A percentile compares a stretch with the other conserved stretches of the same genome.
Conservation (phyloP, 2,797 vertebrate species). For the Parauchenoglanis ngamensis region DNA sequence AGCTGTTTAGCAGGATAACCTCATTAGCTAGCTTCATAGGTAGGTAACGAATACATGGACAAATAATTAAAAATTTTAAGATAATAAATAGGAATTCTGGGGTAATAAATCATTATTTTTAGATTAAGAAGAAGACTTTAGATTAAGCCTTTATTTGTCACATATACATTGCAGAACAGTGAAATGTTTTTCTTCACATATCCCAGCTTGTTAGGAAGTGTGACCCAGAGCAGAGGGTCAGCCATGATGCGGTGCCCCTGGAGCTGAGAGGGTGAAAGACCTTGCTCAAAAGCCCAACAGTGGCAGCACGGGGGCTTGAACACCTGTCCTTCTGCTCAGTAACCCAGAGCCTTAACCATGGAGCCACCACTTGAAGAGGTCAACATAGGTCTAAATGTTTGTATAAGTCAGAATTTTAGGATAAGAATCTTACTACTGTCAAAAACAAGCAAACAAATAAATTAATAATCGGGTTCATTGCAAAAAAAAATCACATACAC, state of each 20-base stretch:
- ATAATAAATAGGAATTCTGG: background rate
- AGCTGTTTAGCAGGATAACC: background rate
- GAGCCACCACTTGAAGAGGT: background rate
- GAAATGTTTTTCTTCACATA: no score
- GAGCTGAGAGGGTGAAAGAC: no score
- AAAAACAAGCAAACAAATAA: background rate
- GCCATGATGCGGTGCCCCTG: no score
- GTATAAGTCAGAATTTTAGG: background rate
- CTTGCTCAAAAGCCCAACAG: no score
- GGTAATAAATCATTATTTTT: background rate
- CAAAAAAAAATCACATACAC: background rate
- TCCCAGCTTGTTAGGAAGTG: no score
- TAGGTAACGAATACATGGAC: background rate
- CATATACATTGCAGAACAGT: no score
- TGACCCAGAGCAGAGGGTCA: no score
- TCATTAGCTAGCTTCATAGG: background rate
- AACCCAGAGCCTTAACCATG: no score
- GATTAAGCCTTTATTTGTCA: no score
- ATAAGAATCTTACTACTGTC: background rate
- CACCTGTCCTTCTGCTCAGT: no score
- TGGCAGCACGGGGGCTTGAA: no score
- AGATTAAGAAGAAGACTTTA: background rate
- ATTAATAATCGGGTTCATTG: background rate
- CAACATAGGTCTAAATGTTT: background rate
- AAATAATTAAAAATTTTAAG: background rate